These are phyloP conservation scores for Rana temporaria DNA, from an alignment of 2,113 vertebrate genomes.

Conservation along the genomic window DNA sequence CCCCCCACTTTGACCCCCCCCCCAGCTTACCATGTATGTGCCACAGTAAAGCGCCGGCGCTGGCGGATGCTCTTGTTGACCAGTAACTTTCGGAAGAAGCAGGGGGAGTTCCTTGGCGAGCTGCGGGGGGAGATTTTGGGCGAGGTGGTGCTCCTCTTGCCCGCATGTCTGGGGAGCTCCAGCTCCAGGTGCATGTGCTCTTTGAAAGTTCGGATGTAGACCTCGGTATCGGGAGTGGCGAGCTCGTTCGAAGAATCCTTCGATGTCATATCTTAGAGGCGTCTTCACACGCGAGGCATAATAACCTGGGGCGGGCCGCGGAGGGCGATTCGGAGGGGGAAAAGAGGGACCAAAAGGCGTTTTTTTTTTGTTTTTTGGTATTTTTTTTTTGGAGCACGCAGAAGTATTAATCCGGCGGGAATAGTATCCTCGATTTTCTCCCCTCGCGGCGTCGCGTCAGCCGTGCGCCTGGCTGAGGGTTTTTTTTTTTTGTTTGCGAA, in stretches of 20 bases:
- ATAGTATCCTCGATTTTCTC: not conserved
- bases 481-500: conserved; percentile 68
- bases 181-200: conserved; percentile 98
- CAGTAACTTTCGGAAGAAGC: conserved; percentile 97
- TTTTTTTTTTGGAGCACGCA: no score
- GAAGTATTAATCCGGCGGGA: not conserved
- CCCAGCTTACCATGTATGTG: conserved; percentile 93
- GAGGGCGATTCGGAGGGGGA: no score
- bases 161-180: conserved; percentile 86
- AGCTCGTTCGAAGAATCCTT: conserved; percentile 80
- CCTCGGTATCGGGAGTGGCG: conserved; percentile 80
- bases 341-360: conserved; percentile 53
- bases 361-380: no score
- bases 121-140: conserved; percentile 97
- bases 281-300: conserved; percentile 61
- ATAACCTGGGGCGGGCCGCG: conserved; percentile 58
- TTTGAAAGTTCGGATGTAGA: conserved; percentile 95
- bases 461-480: conserved; percentile 66
- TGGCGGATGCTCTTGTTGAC: conserved; percentile 98
- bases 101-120: conserved; percentile 86
- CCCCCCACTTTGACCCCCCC: no score
- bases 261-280: conserved; percentile 80
- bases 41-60: conserved; percentile 94
- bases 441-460: conserved; percentile 70
- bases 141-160: conserved; percentile 88